Conservation (phyloP, 2,113 vertebrate genomes). For the Rhinogobius similis region DNA sequence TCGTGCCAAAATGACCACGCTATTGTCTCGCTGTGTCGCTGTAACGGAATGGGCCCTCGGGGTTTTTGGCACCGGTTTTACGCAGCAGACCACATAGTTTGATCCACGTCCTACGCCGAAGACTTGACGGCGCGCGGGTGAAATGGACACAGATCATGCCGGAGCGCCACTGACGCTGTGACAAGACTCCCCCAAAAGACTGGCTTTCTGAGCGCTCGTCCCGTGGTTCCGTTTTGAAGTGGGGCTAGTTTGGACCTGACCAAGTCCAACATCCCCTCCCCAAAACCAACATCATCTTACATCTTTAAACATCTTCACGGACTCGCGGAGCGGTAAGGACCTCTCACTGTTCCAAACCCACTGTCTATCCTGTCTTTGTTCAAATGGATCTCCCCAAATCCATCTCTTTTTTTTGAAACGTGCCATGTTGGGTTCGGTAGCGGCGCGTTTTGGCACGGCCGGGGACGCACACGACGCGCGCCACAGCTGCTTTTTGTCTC, state of each 20-base stretch:
- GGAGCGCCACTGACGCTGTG: constrained; percentile 41
- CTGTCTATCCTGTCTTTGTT: neutral
- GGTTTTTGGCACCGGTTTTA: constrained; percentile 72
- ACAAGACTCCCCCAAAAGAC: constrained; percentile 12
- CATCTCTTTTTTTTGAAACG: no score
- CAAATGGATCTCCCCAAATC: neutral
- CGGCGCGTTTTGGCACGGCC: constrained; percentile 50
- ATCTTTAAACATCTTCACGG: constrained; percentile 77
- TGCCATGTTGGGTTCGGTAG: no score
- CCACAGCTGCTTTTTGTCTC: neutral
- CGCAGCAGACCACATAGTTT: constrained; percentile 71
- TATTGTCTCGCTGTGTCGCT: constrained; percentile 49
- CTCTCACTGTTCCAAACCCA: neutral
- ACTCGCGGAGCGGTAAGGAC: constrained; percentile 81
- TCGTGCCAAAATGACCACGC: constrained; percentile 65
- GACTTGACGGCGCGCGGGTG: constrained; percentile 13
- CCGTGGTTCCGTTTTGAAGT: constrained; percentile 41
- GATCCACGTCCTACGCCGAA: constrained; percentile 48
- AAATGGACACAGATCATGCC: constrained; percentile 43
- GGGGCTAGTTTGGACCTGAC: constrained; percentile 67
- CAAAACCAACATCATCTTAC: constrained; percentile 55
- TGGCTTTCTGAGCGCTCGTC: constrained; percentile 18
- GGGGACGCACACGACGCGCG: constrained; percentile 31
- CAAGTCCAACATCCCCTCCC: constrained; percentile 55
- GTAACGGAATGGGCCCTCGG: constrained; percentile 65